Percentiles rank a stretch among this genome's conserved stretches.
phyloP scores from a whole-genome alignment of 2,113 vertebrate species.

The Notiomystis cincta region DNA sequence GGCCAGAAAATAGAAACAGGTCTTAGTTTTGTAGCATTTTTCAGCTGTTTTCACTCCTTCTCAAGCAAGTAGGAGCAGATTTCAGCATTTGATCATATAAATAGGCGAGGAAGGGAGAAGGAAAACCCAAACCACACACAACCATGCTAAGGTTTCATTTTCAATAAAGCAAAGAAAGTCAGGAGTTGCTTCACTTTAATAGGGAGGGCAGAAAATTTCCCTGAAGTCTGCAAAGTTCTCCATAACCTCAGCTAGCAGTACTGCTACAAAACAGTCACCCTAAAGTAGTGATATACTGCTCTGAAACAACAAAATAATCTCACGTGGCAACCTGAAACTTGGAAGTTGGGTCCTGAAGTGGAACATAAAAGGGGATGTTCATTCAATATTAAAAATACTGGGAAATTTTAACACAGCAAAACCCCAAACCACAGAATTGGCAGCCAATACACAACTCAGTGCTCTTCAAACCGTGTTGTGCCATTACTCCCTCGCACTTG shows the following conservation, averaged over 20 bases:
- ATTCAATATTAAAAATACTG: not conserved
- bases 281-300: not conserved
- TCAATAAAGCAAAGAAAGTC: not conserved
- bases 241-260: rapidly evolving
- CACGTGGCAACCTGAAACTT: not conserved
- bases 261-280: not conserved
- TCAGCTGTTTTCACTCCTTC: not conserved
- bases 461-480: not conserved
- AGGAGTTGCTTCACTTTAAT: not conserved
- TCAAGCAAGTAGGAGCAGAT: not conserved
- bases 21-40: not conserved
- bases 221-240: not conserved
- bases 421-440: constrained; percentile 21
- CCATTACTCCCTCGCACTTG: not conserved
- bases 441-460: not conserved
- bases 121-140: not conserved
- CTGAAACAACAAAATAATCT: not conserved
- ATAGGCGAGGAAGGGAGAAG: not conserved
- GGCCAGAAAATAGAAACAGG: not conserved
- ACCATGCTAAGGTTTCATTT: not conserved
- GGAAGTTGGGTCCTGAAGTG: not conserved
- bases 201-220: not conserved
- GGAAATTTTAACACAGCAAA: constrained; percentile 15
- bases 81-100: not conserved
- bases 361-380: not conserved